Evolutionary conservation across 2,888 invertebrate genomes (phyloP), one percentile per base, ranked within the genome.

Genomic region (Athripsodes cinereus): DNA sequence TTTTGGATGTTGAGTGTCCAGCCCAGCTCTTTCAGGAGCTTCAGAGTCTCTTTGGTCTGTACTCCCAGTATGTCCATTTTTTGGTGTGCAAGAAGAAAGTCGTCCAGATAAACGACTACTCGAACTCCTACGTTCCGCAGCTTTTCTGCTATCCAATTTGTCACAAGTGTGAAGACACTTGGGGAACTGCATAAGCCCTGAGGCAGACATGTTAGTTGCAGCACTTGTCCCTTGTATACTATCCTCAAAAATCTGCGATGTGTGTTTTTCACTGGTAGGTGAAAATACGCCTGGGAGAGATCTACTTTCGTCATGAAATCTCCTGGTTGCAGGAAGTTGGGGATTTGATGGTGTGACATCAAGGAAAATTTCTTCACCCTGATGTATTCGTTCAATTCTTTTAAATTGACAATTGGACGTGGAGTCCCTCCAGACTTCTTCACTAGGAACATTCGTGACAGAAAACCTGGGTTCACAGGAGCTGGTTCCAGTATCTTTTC

Each of bases 51-150:
- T 44, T 8, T 5, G 3, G 44, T 44, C 13, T 44, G 44, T 44
- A 13, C 13, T 5, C 5, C 6, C n/a, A 44, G 44, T 16, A 18
- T 13, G 5, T 44, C 44, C 26, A 6, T 44, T 5, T 44, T 18
- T 13, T 44, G 44, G 18, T 44, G 44, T 5, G n/a, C 44, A 2
- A 56, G 22, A n/a, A 51, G 49, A 31, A 56, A 56, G 40, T 56
- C 56, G 56, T 56, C 51, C 2, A 56, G 51, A 16, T 46, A 44
- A 11, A 52, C 31, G 10, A 57, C 2, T 8, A 51, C 44, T 11
- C 47, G 11, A 2, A 44, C 18, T 8, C 44, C 44, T 13, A 5
- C 10, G 5, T 44, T 44, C 13, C 44, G 18, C 13, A 44, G 13
- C 10, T 18, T 44, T 11, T 34, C 52, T 55, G 35, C 52, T 11